Evolutionary conservation across 2,113 vertebrate species (phyloP).

Genomic region (Kryptolebias marmoratus): DNA sequence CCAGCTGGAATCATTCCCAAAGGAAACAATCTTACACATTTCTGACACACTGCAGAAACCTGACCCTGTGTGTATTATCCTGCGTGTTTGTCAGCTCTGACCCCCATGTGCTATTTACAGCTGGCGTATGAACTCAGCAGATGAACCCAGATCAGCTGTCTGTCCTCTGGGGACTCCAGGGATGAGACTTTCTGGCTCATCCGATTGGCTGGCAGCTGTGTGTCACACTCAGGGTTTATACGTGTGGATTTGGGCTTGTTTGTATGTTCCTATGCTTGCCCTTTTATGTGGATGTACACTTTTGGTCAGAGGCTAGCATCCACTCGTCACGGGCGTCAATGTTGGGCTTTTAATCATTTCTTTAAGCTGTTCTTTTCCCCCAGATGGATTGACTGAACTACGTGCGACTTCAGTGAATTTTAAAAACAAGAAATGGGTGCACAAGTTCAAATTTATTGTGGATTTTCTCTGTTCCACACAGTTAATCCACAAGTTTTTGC

Average conservation of each 20-base stretch:
- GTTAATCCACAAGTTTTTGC: too few relatives aligned
- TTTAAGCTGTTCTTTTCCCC: too few relatives aligned
- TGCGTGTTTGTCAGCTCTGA: constrained; percentile 19
- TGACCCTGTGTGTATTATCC: constrained; percentile 8
- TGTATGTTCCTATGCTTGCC: neutral
- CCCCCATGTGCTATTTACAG: constrained; percentile 57
- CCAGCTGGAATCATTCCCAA: constrained; percentile 14
- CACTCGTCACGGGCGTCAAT: too few relatives aligned
- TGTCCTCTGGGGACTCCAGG: constrained; percentile 43
- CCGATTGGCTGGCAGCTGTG: constrained; percentile 60
- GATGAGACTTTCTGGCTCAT: constrained; percentile 46
- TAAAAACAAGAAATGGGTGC: too few relatives aligned
- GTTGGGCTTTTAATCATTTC: too few relatives aligned
- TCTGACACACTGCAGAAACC: constrained; percentile 21
- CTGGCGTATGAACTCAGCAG: constrained; percentile 60
- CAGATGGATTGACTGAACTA: too few relatives aligned
- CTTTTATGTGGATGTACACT: neutral
- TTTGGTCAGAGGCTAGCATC: too few relatives aligned
- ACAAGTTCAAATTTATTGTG: too few relatives aligned
- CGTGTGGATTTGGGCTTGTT: constrained; percentile 9
- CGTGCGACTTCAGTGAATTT: too few relatives aligned
- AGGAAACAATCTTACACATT: constrained; percentile 18
- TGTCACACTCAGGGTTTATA: constrained; percentile 30
- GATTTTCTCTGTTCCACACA: too few relatives aligned
- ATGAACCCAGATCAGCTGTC: constrained; percentile 72